Evolutionary conservation across 2,113 vertebrate genomes (phyloP).

Genomic region (Xenus cinereus): DNA sequence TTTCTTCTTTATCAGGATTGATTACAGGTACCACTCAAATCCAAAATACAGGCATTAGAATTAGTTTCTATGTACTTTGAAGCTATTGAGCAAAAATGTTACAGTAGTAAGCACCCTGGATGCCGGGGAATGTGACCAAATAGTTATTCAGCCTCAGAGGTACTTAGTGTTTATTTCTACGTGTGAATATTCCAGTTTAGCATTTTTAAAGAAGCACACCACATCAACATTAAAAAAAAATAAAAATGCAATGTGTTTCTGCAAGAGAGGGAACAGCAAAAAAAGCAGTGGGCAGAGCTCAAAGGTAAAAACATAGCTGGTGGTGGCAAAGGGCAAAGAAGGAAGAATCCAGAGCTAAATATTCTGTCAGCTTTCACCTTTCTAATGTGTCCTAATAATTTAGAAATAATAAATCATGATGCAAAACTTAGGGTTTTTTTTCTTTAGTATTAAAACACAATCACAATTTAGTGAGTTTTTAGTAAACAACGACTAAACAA

Average conservation of each 20-base stretch:
- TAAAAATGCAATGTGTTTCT: background rate
- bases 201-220: background rate
- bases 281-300: background rate
- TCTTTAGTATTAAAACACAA: background rate
- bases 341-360: background rate
- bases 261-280: background rate
- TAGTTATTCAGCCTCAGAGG: background rate
- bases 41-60: background rate
- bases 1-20: background rate
- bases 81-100: slow-evolving; percentile 12
- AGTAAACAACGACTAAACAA: background rate
- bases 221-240: slow-evolving; percentile 3
- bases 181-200: background rate
- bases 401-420: background rate
- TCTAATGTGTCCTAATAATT: background rate
- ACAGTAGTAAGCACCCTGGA: background rate
- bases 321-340: background rate
- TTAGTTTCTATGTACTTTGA: background rate
- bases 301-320: background rate
- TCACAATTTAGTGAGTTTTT: background rate
- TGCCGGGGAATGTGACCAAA: background rate
- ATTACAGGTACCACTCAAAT: background rate
- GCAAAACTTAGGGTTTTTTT: background rate
- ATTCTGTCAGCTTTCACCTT: background rate
- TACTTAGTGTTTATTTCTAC: slow-evolving; percentile 39